phyloP scores from a whole-genome alignment of 2,797 vertebrate genomes.

The Hylomyscus alleni region DNA sequence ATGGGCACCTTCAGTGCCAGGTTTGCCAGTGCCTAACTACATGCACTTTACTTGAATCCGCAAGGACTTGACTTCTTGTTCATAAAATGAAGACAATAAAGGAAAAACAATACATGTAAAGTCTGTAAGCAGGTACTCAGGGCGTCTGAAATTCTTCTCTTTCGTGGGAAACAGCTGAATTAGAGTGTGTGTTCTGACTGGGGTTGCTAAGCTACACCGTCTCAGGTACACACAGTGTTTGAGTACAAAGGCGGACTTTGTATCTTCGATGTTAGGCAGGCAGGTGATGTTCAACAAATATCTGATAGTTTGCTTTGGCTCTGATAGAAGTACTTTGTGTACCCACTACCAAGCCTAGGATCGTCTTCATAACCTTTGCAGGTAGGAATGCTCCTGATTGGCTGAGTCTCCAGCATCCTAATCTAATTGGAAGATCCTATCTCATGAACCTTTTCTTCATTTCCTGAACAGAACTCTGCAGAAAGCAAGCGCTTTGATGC shows the following conservation, averaged over 20 bases:
- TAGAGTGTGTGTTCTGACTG: background rate
- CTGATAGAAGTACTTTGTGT: slow-evolving; percentile 60
- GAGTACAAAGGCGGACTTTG: slow-evolving; percentile 73
- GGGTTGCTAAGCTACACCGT: slow-evolving; percentile 1
- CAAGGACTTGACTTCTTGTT: slow-evolving; percentile 30
- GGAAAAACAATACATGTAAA: background rate
- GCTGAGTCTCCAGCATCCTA: background rate
- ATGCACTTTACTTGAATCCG: background rate
- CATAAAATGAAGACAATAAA: slow-evolving; percentile 17
- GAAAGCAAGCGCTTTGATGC: background rate
- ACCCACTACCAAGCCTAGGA: background rate
- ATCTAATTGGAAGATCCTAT: slow-evolving; percentile 13
- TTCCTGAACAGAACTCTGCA: background rate
- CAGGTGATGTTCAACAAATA: slow-evolving; percentile 61
- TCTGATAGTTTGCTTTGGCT: slow-evolving; percentile 74
- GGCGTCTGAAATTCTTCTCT: background rate
- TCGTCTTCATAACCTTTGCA: slow-evolving; percentile 46
- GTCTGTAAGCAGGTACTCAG: background rate
- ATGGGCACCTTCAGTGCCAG: slow-evolving; percentile 29
- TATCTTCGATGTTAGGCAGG: slow-evolving; percentile 65
- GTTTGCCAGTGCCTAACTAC: background rate
- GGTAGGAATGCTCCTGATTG: background rate
- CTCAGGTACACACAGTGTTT: background rate
- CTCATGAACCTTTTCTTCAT: slow-evolving; percentile 56
- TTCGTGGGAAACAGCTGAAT: background rate